phyloP scores from a whole-genome alignment of 2,888 invertebrate species.

The Lycia hirtaria region DNA sequence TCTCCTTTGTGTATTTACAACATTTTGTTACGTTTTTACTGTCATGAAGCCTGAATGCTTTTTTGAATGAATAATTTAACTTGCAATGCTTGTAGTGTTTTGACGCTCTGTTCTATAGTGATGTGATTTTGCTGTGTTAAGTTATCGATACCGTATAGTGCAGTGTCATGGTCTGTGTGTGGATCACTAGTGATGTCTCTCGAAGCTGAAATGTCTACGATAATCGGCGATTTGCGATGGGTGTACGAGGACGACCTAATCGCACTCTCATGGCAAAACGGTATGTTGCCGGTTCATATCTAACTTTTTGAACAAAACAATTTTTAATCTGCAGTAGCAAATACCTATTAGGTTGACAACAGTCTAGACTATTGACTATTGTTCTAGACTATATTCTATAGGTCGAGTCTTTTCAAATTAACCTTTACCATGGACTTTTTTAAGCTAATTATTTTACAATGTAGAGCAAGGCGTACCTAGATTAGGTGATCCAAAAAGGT shows the following conservation, averaged over 20 bases:
- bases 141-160: conserved; percentile 52
- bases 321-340: too few relatives aligned
- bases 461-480: too few relatives aligned
- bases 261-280: conserved; percentile 82
- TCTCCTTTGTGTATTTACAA: conserved; percentile 27
- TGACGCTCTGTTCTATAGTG: conserved; percentile 65
- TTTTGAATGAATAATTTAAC: conserved; percentile 59
- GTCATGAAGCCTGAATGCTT: conserved; percentile 46
- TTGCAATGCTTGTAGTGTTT: conserved; percentile 42
- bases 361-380: background rate
- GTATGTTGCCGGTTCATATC: conserved; percentile 66
- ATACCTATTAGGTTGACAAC: conserved; percentile 2
- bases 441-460: too few relatives aligned
- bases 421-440: too few relatives aligned
- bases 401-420: too few relatives aligned
- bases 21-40: conserved; percentile 46
- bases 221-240: conserved; percentile 82
- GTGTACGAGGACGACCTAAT: conserved; percentile 80
- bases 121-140: conserved; percentile 57
- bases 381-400: too few relatives aligned
- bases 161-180: conserved; percentile 56
- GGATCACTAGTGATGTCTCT: conserved; percentile 76
- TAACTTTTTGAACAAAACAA: too few relatives aligned
- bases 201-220: conserved; percentile 79
- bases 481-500: too few relatives aligned